Evolutionary conservation across 2,797 vertebrate species (phyloP), one percentile per base, ranked within the genome.

Genomic region (Salarias fasciatus): DNA sequence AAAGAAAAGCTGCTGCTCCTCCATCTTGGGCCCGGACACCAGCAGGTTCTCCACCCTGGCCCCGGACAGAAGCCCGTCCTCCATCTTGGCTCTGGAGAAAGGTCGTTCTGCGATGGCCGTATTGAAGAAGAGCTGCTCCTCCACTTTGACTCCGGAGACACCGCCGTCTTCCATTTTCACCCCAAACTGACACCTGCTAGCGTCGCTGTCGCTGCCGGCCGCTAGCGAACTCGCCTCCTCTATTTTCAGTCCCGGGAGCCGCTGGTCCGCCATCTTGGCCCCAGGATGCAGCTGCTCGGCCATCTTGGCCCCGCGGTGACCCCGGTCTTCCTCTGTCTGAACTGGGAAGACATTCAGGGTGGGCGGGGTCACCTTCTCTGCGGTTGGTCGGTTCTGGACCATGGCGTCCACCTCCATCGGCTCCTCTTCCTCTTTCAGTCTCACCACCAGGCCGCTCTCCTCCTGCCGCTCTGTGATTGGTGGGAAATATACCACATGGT

Each of bases 351-450:
- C 51, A 8, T 62, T 69, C 0, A 38, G 24, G 11, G 8, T 1
- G 0, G 56, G 45, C 0, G 63, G n/a, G 6, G 48, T 4, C 0
- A 18, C 29, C 13, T 84, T 68, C 7, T 64, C 58, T 24, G 60
- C 36, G 43, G 54, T 11, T 12, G 77, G 73, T 45, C 46, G 77
- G 28, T 64, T 61, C 0, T 3, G 59, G 40, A 38, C 58, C 44
- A 73, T 0, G 0, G 73, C 3, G 54, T 77, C 70, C 0, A 89
- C 80, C 2, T 88, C 88, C 77, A 89, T 48, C 0, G 84, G 78
- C 55, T 88, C 88, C 11, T 90, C 88, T 45, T 91, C 88, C 49
- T 90, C 89, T 72, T 91, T 91, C 65, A 91, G 63, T 57, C 72
- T 68, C 24, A 87, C 54, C 3, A 12, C 18, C 0, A 62, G 71